Evolutionary conservation across 2,888 invertebrate species (phyloP), one percentile per base, ranked within the genome.

Genomic region (Calephelis perditalis): DNA sequence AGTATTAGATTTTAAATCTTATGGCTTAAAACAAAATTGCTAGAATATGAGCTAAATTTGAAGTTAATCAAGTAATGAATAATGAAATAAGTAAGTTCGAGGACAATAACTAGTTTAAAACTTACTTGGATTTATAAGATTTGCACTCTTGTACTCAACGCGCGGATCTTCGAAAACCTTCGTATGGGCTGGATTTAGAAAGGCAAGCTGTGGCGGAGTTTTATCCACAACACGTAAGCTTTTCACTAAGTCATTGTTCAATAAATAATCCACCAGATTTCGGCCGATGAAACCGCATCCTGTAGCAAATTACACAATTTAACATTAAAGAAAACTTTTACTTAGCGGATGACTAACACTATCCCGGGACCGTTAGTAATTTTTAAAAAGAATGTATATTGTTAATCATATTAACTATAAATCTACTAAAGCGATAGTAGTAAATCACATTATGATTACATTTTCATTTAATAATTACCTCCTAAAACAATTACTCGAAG

Each of bases 261-360:
- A 91, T 76, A 98, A 91, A 86, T 95, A 95, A 65, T 94, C 92
- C 64, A 97, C 95, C 71, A 98, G 91, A 90, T 97, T 96, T 75
- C 98, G 93, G 68, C 98, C 98, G 79, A 98, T 95, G 86, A 98
- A 98, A 73, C 98, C 98, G 87, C 97, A 97, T 84, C 98, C 98
- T 98, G 87, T 69, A 81, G 71, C 69, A 75, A 74, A 72, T 62
- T 62, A 62, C 65, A 73, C 68, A 69, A 76, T 70, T 72, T 73
- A 68, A 73, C 67, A 68, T 70, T 69, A 68, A 40, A 74, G 70
- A 67, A 73, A 75, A 71, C 66, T 71, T 68, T 68, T 69, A 69
- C 70, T 71, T 74, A 75, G 67, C 68, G 68, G 82, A 86, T 89
- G 89, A 89, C 88, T 89, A 88, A 89, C 74, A 82, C 81, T 70